Percentiles rank a stretch among this genome's conserved stretches.
Evolutionary conservation across 2,113 vertebrate species (phyloP).

Genomic region (Catharus fuscescens): DNA sequence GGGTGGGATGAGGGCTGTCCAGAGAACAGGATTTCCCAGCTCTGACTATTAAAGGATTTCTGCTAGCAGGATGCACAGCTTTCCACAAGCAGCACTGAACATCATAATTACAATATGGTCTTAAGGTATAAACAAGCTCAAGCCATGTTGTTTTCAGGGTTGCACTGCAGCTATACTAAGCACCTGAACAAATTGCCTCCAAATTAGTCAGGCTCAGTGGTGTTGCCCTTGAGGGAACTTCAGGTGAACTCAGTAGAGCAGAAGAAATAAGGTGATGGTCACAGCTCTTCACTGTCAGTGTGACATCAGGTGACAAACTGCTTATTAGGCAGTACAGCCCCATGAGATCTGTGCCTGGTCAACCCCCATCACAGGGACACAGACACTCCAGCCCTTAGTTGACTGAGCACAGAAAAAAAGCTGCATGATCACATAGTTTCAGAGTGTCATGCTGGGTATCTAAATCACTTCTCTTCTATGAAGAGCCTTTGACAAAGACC

Average conservation of each 20-base stretch:
- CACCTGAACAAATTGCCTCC: neutral
- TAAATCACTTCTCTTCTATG: neutral
- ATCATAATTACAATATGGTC: neutral
- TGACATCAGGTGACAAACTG: neutral
- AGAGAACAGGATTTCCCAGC: neutral
- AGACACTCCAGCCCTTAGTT: neutral
- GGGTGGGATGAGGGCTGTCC: neutral
- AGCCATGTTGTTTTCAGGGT: neutral
- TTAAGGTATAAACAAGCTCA: neutral
- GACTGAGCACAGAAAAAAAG: neutral
- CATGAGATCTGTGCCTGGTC: too few species aligned
- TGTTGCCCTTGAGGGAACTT: neutral
- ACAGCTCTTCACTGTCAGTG: neutral
- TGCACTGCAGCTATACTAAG: neutral
- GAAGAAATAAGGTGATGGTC: neutral
- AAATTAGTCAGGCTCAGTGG: neutral
- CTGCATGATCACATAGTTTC: neutral
- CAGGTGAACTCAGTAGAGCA: neutral
- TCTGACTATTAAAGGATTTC: neutral
- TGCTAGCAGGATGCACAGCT: neutral
- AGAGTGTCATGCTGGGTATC: rapidly evolving
- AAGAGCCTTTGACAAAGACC: neutral
- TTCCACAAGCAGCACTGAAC: neutral
- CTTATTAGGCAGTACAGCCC: too few species aligned
- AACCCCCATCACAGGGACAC: too few species aligned